Evolutionary conservation across 2,797 vertebrate genomes (phyloP).

Genomic region (Pagetopsis macropterus): DNA sequence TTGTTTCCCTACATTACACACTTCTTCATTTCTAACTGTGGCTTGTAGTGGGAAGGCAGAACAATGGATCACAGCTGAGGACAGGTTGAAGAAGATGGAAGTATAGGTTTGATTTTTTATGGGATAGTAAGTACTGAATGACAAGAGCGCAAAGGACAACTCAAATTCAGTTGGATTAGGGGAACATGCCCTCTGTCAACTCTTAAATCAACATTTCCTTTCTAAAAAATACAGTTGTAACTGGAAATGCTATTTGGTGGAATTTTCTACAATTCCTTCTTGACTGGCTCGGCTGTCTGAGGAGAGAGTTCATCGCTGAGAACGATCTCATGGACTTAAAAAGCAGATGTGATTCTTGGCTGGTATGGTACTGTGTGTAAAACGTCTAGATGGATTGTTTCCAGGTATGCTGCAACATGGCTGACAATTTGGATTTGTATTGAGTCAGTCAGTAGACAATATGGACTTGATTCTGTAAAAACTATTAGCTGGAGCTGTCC

Average conservation of each 20-base stretch:
- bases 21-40: conserved; percentile 17
- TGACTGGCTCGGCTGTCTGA: conserved; percentile 19
- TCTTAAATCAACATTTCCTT: conserved; percentile 20
- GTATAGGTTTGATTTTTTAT: conserved; percentile 9
- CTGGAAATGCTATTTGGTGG: conserved; percentile 17
- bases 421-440: conserved; percentile 32
- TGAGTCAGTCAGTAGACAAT: conserved; percentile 26
- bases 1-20: not conserved
- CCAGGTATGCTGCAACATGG: conserved; percentile 42
- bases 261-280: conserved; percentile 28
- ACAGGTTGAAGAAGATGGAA: conserved; percentile 35
- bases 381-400: conserved; percentile 38
- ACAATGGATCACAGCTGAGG: conserved; percentile 35
- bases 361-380: conserved; percentile 11
- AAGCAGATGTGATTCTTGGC: conserved; percentile 67
- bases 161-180: conserved; percentile 1
- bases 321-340: conserved; percentile 40
- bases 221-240: conserved; percentile 1
- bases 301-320: conserved; percentile 25
- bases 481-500: not conserved
- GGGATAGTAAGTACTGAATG: conserved; percentile 10
- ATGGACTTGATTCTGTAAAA: conserved; percentile 13
- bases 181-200: not conserved
- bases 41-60: conserved; percentile 6
- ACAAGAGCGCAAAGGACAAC: conserved; percentile 4